Conservation (phyloP, 2,113 vertebrate genomes). For the Pituophis catenifer region DNA sequence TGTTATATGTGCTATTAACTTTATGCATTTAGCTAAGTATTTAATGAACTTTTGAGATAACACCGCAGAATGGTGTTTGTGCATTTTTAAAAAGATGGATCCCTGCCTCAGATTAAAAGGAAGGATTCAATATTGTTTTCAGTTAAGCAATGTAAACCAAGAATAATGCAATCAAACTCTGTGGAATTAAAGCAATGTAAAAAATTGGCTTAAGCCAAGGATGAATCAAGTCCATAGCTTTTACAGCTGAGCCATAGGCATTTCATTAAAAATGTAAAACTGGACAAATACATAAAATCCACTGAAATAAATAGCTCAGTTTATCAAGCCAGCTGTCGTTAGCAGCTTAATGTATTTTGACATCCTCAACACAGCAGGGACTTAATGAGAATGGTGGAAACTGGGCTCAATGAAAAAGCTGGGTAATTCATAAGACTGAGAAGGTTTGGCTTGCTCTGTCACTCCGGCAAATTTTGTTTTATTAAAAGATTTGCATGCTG, state of each 20-base stretch:
- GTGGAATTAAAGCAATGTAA: constrained; percentile 11
- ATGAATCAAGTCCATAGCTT: background rate
- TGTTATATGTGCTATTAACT: constrained; percentile 48
- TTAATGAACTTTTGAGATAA: constrained; percentile 43
- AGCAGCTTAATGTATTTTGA: constrained; percentile 57
- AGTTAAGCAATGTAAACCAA: constrained; percentile 27
- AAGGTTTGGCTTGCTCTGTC: constrained; percentile 23
- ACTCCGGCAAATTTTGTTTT: constrained; percentile 43
- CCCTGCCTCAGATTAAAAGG: constrained; percentile 8
- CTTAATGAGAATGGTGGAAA: constrained; percentile 40
- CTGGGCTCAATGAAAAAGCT: constrained; percentile 39
- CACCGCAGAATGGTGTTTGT: background rate
- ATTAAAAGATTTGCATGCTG: constrained; percentile 23
- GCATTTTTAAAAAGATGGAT: background rate
- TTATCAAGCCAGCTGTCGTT: constrained; percentile 49
- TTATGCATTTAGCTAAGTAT: constrained; percentile 42
- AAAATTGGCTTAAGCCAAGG: constrained; percentile 11
- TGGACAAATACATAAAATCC: constrained; percentile 51
- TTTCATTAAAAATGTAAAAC: constrained; percentile 63
- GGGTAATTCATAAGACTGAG: constrained; percentile 39
- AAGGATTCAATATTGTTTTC: background rate
- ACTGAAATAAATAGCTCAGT: constrained; percentile 46
- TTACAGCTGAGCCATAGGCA: constrained; percentile 28
- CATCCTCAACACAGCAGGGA: constrained; percentile 38
- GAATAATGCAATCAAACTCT: constrained; percentile 27